phyloP scores from a whole-genome alignment of 2,888 invertebrate genomes.

The Lacanobia oleracea region DNA sequence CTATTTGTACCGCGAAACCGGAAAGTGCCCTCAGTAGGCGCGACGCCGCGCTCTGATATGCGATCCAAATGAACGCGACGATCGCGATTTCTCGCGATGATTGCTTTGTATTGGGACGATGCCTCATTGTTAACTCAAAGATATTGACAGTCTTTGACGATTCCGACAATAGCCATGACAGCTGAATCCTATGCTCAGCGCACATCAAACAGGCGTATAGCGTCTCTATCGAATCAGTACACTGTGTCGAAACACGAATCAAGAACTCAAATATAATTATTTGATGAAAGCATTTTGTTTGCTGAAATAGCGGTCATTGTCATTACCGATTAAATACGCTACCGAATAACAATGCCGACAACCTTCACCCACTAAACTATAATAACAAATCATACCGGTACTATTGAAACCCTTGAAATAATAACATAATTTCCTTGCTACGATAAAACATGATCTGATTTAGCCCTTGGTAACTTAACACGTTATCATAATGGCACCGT shows the following conservation, averaged over 20 bases:
- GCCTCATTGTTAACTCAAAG: no score
- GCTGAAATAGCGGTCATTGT: slow-evolving; percentile 41
- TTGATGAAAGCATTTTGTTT: slow-evolving; percentile 16
- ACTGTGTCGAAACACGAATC: not conserved
- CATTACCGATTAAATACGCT: slow-evolving; percentile 38
- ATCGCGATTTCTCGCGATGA: no score
- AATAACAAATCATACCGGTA: slow-evolving; percentile 26
- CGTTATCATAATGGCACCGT: slow-evolving; percentile 76
- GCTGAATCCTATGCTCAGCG: not conserved
- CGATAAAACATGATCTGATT: slow-evolving; percentile 77
- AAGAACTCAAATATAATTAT: slow-evolving; percentile 17
- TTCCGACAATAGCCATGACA: not conserved
- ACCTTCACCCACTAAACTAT: slow-evolving; percentile 58
- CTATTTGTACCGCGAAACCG: no score
- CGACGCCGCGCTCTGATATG: no score
- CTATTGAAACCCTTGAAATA: slow-evolving; percentile 57
- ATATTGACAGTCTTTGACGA: no score
- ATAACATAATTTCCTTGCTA: slow-evolving; percentile 68
- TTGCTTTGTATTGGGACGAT: not conserved
- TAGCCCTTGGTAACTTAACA: slow-evolving; percentile 78
- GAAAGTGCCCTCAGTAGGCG: no score
- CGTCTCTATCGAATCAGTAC: not conserved
- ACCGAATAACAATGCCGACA: slow-evolving; percentile 23
- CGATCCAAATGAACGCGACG: no score
- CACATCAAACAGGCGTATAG: not conserved